phyloP scores from a whole-genome alignment of 2,888 invertebrate species.

The Phania funesta region DNA sequence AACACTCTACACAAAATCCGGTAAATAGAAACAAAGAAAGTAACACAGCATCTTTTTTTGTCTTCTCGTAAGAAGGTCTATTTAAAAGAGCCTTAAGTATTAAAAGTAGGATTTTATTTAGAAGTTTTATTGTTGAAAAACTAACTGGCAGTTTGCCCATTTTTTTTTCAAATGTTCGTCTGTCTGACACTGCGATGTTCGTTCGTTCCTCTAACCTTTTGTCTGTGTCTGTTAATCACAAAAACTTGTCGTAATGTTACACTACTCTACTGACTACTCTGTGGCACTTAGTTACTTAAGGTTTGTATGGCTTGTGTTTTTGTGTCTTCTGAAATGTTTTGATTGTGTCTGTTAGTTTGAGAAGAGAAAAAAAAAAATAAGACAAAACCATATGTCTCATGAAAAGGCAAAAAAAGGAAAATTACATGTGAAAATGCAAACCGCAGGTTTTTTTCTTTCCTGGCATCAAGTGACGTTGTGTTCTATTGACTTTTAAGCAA shows the following conservation, averaged over 20 bases:
- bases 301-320: not conserved
- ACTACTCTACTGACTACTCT: not conserved
- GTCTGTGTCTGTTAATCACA: conserved; percentile 17
- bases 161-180: conserved; percentile 16
- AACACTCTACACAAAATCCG: conserved; percentile 25
- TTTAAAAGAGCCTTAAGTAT: conserved; percentile 32
- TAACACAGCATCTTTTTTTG: conserved; percentile 45
- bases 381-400: conserved; percentile 9
- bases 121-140: conserved; percentile 27
- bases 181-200: not conserved
- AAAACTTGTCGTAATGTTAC: conserved; percentile 26
- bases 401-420: conserved; percentile 6
- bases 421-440: not conserved
- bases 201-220: conserved; percentile 24
- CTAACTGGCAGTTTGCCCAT: conserved; percentile 28
- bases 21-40: not conserved
- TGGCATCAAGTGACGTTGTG: not conserved
- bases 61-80: not conserved
- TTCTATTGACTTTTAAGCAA: not conserved
- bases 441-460: conserved; percentile 4
- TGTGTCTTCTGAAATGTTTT: conserved; percentile 9
- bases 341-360: conserved; percentile 25
- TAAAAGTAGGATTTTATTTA: conserved; percentile 37
- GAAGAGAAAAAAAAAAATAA: not conserved
- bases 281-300: conserved; percentile 1